Evolutionary conservation across 2,797 vertebrate species (phyloP).

Genomic region (Spinibarbus caldwelli): DNA sequence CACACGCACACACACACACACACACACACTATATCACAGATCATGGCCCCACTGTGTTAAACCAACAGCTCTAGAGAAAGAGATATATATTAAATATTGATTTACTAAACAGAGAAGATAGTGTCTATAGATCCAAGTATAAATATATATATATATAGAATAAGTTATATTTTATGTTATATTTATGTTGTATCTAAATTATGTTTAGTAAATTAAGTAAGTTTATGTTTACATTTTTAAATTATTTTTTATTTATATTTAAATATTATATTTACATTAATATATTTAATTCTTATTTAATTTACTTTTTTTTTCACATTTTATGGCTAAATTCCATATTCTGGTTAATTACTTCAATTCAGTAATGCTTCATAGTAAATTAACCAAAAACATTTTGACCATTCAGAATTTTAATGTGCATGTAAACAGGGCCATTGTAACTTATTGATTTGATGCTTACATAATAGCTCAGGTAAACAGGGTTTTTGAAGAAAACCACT

Average conservation of each 20-base stretch:
- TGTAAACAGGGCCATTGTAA: background rate
- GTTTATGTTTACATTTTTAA: background rate
- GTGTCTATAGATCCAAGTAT: background rate
- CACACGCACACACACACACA: slow-evolving; percentile 9
- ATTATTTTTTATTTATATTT: background rate
- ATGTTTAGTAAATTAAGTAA: background rate
- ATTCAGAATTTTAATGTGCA: background rate
- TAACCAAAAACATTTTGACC: background rate
- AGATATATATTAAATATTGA: background rate
- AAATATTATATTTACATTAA: background rate
- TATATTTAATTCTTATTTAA: background rate
- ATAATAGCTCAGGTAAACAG: background rate
- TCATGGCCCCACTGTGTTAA: slow-evolving; percentile 43
- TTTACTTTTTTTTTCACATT: background rate
- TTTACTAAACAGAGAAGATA: background rate
- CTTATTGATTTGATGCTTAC: background rate
- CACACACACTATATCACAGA: slow-evolving; percentile 35
- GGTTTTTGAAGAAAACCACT: background rate
- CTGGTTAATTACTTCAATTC: background rate
- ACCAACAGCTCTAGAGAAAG: slow-evolving; percentile 35
- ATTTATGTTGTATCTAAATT: background rate
- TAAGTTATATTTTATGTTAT: background rate
- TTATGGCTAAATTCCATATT: background rate
- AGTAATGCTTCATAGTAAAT: background rate
- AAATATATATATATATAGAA: no score